Conservation (phyloP, 2,888 invertebrate genomes). For the Cantharis flavilabris region DNA sequence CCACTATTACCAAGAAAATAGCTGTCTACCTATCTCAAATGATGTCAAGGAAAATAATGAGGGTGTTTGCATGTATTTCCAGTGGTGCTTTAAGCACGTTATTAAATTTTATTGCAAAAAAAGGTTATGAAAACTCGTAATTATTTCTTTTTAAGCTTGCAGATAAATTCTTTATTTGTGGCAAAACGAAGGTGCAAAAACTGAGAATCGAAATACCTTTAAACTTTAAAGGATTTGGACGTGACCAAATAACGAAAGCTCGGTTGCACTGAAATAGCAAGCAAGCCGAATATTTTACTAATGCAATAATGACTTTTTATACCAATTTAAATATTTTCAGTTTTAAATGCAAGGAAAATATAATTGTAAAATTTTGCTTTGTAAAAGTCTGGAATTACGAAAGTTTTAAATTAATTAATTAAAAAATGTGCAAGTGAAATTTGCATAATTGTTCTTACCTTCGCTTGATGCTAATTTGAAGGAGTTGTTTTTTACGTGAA, state of each 20-base stretch:
- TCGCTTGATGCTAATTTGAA: conserved; percentile 52
- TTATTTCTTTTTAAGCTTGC: background rate
- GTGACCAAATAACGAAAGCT: background rate
- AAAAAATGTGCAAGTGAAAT: background rate
- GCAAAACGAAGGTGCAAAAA: background rate
- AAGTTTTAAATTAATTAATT: background rate
- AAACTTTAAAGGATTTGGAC: background rate
- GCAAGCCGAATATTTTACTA: background rate
- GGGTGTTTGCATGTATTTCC: background rate
- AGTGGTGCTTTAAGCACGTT: background rate
- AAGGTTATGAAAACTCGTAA: background rate
- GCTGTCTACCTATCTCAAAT: background rate
- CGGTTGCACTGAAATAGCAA: background rate
- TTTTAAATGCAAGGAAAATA: background rate
- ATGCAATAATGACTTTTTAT: no score
- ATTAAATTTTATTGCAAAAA: background rate
- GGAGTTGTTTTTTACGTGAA: conserved; percentile 63
- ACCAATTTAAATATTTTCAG: no score
- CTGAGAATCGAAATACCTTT: background rate
- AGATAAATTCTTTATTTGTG: background rate
- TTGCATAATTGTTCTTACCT: conserved; percentile 43
- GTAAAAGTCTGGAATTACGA: background rate
- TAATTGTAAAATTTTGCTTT: background rate
- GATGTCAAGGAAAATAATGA: background rate
- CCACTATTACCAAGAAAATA: background rate